Evolutionary conservation across 2,113 vertebrate species (phyloP).

Genomic region (Oostethus manadensis): DNA sequence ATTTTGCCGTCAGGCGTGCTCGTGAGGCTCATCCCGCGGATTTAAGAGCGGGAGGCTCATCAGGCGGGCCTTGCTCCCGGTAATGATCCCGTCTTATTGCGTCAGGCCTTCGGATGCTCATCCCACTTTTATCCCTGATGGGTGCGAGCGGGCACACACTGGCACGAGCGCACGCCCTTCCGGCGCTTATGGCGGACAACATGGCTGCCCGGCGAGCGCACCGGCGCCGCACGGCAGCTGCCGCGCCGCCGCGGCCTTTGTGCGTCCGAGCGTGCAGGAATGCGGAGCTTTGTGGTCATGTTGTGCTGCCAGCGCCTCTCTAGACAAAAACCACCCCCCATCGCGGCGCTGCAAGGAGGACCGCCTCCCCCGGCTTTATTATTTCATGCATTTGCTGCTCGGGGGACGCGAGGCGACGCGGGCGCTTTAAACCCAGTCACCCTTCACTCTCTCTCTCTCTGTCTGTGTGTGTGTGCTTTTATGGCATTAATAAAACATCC

Average conservation of each 20-base stretch:
- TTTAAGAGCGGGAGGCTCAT: slow-evolving; percentile 50
- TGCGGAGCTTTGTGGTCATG: slow-evolving; percentile 39
- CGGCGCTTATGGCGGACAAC: neutral
- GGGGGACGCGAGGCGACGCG: slow-evolving; percentile 27
- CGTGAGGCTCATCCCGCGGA: slow-evolving; percentile 34
- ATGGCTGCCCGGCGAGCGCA: neutral
- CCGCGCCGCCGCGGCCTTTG: slow-evolving; percentile 7
- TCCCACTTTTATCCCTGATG: too few species aligned
- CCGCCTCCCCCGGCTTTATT: slow-evolving; percentile 33
- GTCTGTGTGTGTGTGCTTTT: slow-evolving; percentile 28
- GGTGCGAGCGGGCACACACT: too few species aligned
- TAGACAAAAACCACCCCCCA: slow-evolving; percentile 14
- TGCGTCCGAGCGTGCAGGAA: slow-evolving; percentile 45
- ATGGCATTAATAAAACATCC: slow-evolving; percentile 70
- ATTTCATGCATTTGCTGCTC: slow-evolving; percentile 37
- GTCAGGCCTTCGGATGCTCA: too few species aligned
- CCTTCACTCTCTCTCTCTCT: slow-evolving; percentile 1
- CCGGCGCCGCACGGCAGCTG: neutral
- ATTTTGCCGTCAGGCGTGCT: slow-evolving; percentile 38
- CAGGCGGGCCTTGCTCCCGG: slow-evolving; percentile 47
- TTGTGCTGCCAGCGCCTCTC: slow-evolving; percentile 36
- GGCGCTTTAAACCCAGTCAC: slow-evolving; percentile 51
- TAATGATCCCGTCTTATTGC: slow-evolving; percentile 27
- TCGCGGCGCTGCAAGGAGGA: slow-evolving; percentile 18
- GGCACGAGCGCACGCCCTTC: too few species aligned